phyloP scores from a whole-genome alignment of 2,888 invertebrate species.

The Imbricaverruca yamaguchii region DNA sequence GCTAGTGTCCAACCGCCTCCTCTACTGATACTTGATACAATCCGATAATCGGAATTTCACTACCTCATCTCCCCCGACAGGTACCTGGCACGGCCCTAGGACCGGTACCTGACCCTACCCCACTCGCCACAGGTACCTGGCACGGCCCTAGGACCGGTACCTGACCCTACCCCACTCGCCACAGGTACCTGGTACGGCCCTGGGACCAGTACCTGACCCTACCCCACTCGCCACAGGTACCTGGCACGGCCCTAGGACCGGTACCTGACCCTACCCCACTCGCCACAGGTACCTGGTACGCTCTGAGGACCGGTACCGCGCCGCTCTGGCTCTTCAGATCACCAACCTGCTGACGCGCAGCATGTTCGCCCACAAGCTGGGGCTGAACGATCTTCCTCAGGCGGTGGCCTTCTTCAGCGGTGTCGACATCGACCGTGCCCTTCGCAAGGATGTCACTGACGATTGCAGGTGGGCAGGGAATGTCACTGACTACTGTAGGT shows the following conservation, averaged over 20 bases:
- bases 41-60: background rate
- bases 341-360: conserved; percentile 87
- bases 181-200: too few relatives aligned
- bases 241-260: background rate
- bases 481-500: too few relatives aligned
- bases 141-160: too few relatives aligned
- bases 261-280: too few relatives aligned
- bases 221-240: too few relatives aligned
- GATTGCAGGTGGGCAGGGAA: too few relatives aligned
- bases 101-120: background rate
- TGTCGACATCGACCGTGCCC: conserved; percentile 86
- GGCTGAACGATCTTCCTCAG: conserved; percentile 76
- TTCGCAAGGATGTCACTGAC: conserved; percentile 79
- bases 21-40: background rate
- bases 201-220: too few relatives aligned
- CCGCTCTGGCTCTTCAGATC: conserved; percentile 52
- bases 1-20: too few relatives aligned
- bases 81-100: background rate
- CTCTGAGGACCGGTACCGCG: conserved; percentile 47
- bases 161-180: too few relatives aligned
- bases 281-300: conserved; percentile 46
- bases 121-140: conserved; percentile 42
- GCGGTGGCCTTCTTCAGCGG: conserved; percentile 96
- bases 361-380: conserved; percentile 81
- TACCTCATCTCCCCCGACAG: background rate